Percentiles rank a stretch among this genome's conserved stretches.
Conservation (phyloP, 2,888 invertebrate species). For the Eudasyphora cyanicolor region DNA sequence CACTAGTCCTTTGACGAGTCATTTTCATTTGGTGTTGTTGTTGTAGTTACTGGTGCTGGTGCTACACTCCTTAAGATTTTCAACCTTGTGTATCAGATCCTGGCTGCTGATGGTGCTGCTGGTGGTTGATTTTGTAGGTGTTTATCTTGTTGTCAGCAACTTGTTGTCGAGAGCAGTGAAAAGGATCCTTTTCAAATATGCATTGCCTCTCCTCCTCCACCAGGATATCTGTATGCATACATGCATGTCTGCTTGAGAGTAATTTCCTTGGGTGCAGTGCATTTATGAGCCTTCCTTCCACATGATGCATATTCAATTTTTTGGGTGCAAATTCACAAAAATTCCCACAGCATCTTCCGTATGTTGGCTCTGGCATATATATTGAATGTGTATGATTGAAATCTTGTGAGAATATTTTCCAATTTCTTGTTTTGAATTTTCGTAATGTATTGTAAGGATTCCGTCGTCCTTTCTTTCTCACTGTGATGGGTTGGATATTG, state of each 20-base stretch:
- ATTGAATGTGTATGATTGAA: slow-evolving; percentile 39
- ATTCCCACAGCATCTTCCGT: slow-evolving; percentile 59
- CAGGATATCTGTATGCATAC: slow-evolving; percentile 58
- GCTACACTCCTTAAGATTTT: background rate
- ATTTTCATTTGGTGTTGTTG: background rate
- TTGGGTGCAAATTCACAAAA: slow-evolving; percentile 52
- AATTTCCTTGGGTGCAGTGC: slow-evolving; percentile 13
- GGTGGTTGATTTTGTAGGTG: slow-evolving; percentile 63
- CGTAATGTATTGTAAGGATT: slow-evolving; percentile 23
- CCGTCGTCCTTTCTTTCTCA: background rate
- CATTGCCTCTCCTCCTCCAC: slow-evolving; percentile 27
- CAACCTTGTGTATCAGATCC: slow-evolving; percentile 32
- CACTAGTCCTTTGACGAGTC: slow-evolving; percentile 7
- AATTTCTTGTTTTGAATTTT: background rate
- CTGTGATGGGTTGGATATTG: background rate
- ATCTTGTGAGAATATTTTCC: slow-evolving; percentile 62
- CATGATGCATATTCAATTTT: slow-evolving; percentile 34
- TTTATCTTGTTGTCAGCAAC: slow-evolving; percentile 60
- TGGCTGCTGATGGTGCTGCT: slow-evolving; percentile 6
- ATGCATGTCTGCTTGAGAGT: slow-evolving; percentile 37
- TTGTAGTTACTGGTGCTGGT: too few relatives aligned
- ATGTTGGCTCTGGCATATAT: slow-evolving; percentile 8
- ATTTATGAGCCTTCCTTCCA: background rate
- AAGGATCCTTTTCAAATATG: slow-evolving; percentile 46
- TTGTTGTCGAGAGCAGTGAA: slow-evolving; percentile 53